phyloP scores from a whole-genome alignment of 2,113 vertebrate species.

The Urocynchramus pylzowi region DNA sequence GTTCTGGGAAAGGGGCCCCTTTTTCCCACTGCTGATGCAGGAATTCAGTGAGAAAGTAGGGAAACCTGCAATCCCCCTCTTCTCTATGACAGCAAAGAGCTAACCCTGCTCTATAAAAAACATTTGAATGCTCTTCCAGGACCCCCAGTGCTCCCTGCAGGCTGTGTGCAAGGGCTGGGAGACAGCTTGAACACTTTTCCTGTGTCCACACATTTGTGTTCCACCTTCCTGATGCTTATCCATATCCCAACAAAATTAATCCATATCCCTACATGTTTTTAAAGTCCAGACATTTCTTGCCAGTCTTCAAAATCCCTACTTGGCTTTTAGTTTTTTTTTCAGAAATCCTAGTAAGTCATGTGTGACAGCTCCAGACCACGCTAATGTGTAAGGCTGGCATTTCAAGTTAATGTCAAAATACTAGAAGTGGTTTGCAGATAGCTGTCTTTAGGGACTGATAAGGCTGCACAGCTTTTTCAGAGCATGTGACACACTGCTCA shows the following conservation, averaged over 20 bases:
- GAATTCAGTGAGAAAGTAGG: not conserved
- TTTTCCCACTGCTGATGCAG: rapidly evolving
- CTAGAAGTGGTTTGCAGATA: not conserved
- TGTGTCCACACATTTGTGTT: rapidly evolving
- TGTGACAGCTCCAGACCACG: not conserved
- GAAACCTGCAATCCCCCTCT: not conserved
- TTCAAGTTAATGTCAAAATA: not conserved
- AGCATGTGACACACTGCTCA: not conserved
- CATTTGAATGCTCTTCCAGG: rapidly evolving
- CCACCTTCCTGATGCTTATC: not conserved
- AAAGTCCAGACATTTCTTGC: not conserved
- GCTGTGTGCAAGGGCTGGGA: rapidly evolving
- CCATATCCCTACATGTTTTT: too few species aligned
- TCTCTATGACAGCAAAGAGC: not conserved
- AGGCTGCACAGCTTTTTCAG: not conserved
- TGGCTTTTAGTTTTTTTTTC: not conserved
- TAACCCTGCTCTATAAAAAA: not conserved
- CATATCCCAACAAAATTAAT: not conserved
- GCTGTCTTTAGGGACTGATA: not conserved
- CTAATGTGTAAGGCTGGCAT: not conserved
- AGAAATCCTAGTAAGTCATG: not conserved
- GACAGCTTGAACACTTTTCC: not conserved
- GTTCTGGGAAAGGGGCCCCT: not conserved
- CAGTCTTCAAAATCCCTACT: not conserved
- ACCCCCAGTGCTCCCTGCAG: rapidly evolving